Conservation (phyloP, 2,113 vertebrate genomes). For the Lepus timidus region DNA sequence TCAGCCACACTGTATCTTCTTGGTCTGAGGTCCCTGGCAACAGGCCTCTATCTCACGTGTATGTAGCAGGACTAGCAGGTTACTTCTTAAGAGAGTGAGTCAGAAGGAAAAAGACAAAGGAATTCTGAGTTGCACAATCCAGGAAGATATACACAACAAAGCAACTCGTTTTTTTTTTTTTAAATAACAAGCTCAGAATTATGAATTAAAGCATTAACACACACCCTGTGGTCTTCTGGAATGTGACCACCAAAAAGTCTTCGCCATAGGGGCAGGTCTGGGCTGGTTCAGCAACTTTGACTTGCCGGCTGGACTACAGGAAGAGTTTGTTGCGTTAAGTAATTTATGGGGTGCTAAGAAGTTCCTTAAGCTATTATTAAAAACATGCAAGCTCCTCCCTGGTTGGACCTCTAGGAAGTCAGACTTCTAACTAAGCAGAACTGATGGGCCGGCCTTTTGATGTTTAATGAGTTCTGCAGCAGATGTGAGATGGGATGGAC, state of each 20-base stretch:
- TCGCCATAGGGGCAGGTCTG: constrained; percentile 72
- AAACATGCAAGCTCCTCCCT: constrained; percentile 90
- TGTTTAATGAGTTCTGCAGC: constrained; percentile 92
- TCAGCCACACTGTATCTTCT: not conserved
- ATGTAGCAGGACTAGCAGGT: not conserved
- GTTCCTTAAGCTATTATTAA: constrained; percentile 93
- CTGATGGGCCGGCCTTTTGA: constrained; percentile 91
- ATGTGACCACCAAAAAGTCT: constrained; percentile 59
- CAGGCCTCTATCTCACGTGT: accelerated
- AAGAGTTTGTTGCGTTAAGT: constrained; percentile 90
- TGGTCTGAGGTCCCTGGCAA: not conserved
- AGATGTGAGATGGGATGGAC: constrained; percentile 91
- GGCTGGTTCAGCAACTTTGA: constrained; percentile 59
- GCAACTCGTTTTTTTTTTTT: not conserved
- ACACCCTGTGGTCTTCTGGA: constrained; percentile 46
- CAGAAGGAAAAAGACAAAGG: constrained; percentile 50
- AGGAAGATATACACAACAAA: not conserved
- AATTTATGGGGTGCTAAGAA: constrained; percentile 93
- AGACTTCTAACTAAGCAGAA: constrained; percentile 91
- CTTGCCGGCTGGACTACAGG: constrained; percentile 86
- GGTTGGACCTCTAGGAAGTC: constrained; percentile 88
- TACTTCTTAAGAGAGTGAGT: not conserved
- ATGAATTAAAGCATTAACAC: constrained; percentile 48
- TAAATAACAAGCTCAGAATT: not conserved
- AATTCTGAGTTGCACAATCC: not conserved